Conservation (phyloP, 1,140 invertebrate species). For the Lepeophtheirus salmonis region DNA sequence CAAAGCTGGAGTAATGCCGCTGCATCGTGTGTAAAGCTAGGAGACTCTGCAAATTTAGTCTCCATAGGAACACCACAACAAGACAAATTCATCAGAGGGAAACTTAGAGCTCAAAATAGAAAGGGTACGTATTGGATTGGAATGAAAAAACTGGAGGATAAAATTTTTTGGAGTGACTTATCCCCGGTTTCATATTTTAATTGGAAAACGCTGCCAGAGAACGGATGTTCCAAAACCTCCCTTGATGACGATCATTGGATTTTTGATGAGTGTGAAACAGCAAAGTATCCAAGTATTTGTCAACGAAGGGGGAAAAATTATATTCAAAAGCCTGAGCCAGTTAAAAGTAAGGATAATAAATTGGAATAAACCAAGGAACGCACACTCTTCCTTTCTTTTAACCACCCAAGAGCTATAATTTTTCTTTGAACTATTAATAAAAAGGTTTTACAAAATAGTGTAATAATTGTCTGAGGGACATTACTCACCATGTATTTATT, state of each 20-base stretch:
- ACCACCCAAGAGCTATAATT: no score
- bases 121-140: neutral
- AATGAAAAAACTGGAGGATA: neutral
- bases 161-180: neutral
- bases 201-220: neutral
- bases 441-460: no score
- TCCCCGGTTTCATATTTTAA: neutral
- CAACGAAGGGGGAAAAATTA: neutral
- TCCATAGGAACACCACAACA: neutral
- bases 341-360: no score
- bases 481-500: no score
- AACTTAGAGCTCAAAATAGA: neutral
- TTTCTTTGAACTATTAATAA: no score
- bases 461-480: no score
- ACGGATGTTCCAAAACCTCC: neutral
- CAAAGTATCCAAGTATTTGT: neutral
- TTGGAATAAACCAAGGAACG: no score
- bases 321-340: neutral
- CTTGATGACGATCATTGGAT: neutral
- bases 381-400: no score
- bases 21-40: neutral
- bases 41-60: neutral
- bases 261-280: neutral
- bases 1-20: neutral
- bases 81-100: neutral